These are phyloP conservation scores for Nyctibius bracteatus DNA, from an alignment of 2,113 vertebrate genomes.

Conservation along the genomic window DNA sequence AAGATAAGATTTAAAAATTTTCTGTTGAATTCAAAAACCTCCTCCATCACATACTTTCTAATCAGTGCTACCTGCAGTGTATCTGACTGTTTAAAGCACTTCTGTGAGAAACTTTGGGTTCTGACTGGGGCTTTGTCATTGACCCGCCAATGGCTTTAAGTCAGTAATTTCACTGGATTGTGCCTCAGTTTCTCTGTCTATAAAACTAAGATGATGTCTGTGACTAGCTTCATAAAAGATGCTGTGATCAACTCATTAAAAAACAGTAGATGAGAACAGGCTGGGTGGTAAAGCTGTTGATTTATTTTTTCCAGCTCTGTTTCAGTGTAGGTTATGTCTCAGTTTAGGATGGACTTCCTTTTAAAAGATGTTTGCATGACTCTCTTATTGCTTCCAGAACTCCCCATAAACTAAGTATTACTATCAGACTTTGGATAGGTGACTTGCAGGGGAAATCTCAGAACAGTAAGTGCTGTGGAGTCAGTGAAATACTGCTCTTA, in stretches of 20 bases:
- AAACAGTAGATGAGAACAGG: neutral
- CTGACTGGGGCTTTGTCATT: neutral
- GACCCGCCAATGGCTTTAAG: neutral
- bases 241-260: neutral
- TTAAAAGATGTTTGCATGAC: neutral
- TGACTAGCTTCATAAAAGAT: neutral
- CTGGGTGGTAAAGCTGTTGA: neutral
- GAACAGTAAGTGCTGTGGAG: neutral
- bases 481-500: neutral
- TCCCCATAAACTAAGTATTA: neutral
- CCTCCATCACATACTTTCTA: neutral
- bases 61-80: neutral
- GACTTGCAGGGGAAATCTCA: neutral
- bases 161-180: neutral
- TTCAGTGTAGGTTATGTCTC: neutral
- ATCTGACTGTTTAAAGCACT: neutral
- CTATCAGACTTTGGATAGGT: neutral
- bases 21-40: neutral
- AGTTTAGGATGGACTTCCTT: neutral
- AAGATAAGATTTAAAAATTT: neutral
- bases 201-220: neutral
- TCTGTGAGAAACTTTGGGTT: neutral
- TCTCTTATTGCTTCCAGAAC: conserved; percentile 24
- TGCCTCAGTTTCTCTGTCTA: neutral
- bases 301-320: neutral